A percentile compares a stretch with the other conserved stretches of the same genome.
phyloP scores from a whole-genome alignment of 1,140 invertebrate genomes.

The Cataglyphis hispanica region DNA sequence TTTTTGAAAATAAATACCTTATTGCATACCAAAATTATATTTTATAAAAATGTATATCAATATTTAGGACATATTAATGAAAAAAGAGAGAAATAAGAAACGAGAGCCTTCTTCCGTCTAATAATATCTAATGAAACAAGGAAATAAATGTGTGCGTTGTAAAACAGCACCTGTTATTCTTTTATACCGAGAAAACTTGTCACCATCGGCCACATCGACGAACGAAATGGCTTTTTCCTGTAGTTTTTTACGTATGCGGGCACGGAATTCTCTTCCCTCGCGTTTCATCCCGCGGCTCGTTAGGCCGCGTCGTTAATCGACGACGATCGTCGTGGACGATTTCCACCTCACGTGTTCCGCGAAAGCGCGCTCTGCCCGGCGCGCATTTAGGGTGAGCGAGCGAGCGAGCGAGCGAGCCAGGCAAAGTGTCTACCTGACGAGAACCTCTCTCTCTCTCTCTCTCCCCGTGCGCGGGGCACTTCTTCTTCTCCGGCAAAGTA shows the following conservation, averaged over 20 bases:
- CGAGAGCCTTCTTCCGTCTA: no score
- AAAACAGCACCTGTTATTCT: neutral
- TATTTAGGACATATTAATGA: no score
- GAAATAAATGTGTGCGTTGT: neutral
- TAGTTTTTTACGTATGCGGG: neutral
- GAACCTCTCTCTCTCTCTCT: no score
- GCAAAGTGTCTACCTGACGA: constrained; percentile 32
- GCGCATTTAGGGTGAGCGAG: constrained; percentile 23
- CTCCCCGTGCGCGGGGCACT: constrained; percentile 40
- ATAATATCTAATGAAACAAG: neutral
- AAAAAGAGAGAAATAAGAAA: no score
- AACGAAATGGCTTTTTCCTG: neutral
- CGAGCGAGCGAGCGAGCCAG: constrained; percentile 1
- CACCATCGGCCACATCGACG: neutral
- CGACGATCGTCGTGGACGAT: constrained; percentile 42
- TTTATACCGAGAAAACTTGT: neutral
- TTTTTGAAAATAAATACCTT: no score
- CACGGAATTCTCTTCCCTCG: constrained; percentile 11
- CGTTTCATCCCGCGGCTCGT: constrained; percentile 62
- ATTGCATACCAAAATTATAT: no score
- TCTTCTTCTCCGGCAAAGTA: constrained; percentile 58
- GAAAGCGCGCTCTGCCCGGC: constrained; percentile 28
- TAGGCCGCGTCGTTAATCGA: constrained; percentile 72
- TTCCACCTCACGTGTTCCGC: constrained; percentile 51
- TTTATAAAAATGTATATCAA: no score